These are phyloP conservation scores for Pavo muticus DNA, from an alignment of 2,113 vertebrate species.

Conservation along the genomic window DNA sequence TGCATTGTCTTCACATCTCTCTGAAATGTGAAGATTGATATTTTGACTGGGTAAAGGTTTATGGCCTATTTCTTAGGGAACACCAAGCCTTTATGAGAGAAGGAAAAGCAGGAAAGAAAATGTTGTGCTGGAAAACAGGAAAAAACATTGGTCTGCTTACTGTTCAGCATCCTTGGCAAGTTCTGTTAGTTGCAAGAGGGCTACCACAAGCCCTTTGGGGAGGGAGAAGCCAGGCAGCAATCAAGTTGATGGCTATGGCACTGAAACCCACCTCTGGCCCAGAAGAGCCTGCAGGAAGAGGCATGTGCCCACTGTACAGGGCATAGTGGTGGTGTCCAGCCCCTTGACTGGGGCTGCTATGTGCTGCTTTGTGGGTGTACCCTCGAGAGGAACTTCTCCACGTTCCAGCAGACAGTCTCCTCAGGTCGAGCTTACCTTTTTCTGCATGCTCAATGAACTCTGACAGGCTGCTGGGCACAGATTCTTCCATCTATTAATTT, in stretches of 20 bases:
- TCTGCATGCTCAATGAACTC: not conserved
- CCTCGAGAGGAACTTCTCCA: not conserved
- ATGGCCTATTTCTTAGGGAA: not conserved
- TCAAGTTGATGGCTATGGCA: not conserved
- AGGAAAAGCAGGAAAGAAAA: not conserved
- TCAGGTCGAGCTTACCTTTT: not conserved
- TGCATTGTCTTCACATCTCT: not conserved
- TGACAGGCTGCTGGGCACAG: not conserved
- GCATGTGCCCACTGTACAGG: fast-evolving
- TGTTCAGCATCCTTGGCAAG: not conserved
- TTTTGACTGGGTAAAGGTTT: not conserved
- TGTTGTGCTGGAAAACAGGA: not conserved
- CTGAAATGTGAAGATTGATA: not conserved
- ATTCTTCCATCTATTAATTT: not conserved
- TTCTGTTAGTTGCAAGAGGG: not conserved
- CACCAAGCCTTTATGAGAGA: not conserved
- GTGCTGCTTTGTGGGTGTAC: not conserved
- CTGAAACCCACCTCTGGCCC: not conserved
- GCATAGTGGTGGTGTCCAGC: not conserved
- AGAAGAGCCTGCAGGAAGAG: fast-evolving
- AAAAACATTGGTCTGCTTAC: not conserved
- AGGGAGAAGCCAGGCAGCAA: not conserved
- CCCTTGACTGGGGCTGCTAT: not conserved
- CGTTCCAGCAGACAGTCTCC: not conserved
- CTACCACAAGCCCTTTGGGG: not conserved